These are phyloP conservation scores for Tragelaphus oryx DNA, from an alignment of 2,797 vertebrate species.

Conservation along the genomic window DNA sequence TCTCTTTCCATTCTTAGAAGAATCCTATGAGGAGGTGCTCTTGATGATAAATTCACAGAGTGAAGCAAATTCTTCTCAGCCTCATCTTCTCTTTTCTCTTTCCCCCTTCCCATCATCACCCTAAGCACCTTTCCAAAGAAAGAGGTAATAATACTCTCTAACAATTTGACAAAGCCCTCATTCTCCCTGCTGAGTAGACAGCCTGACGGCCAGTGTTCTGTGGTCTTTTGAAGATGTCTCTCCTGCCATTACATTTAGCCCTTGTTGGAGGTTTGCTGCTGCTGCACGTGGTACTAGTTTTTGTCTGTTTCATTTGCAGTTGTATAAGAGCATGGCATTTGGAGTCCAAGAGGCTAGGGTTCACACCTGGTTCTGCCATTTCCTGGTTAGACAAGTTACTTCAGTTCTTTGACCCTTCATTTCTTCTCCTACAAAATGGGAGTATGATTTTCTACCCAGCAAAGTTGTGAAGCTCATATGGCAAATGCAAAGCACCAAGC, in stretches of 20 bases:
- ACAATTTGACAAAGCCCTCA: neutral
- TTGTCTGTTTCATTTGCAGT: neutral
- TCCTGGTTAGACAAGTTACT: neutral
- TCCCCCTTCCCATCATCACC: neutral
- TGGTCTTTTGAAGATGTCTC: neutral
- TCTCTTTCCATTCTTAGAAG: slow-evolving; percentile 14
- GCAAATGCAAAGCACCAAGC: neutral
- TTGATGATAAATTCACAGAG: neutral
- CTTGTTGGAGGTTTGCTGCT: neutral
- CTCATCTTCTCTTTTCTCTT: neutral
- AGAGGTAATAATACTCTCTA: neutral
- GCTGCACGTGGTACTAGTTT: neutral
- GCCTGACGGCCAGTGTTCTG: neutral
- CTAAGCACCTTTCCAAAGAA: neutral
- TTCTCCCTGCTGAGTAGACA: neutral
- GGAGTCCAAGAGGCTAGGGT: neutral
- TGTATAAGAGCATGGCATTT: neutral
- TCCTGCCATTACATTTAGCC: neutral
- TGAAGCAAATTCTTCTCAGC: neutral
- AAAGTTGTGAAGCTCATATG: neutral
- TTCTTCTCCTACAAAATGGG: slow-evolving; percentile 34
- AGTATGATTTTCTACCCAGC: neutral
- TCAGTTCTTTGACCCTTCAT: neutral
- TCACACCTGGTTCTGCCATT: neutral
- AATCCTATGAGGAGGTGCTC: neutral